These are phyloP conservation scores for Gymnodraco acuticeps DNA, from an alignment of 2,797 vertebrate genomes.

Conservation along the genomic window DNA sequence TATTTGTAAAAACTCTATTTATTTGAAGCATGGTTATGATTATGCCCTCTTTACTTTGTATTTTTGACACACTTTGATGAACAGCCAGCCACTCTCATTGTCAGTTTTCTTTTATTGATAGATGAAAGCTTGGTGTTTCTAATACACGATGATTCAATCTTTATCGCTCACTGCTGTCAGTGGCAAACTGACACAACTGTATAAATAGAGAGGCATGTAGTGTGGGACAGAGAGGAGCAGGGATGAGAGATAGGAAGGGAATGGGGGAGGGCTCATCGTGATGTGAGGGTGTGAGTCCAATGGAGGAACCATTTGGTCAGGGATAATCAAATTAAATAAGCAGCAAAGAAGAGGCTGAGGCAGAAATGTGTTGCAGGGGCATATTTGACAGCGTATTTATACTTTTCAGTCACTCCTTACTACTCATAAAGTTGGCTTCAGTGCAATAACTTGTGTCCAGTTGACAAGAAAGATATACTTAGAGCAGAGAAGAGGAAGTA, in stretches of 20 bases:
- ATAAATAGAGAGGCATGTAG: conserved; percentile 77
- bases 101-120: conserved; percentile 43
- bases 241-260: conserved; percentile 70
- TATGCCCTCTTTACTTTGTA: conserved; percentile 15
- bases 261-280: conserved; percentile 71
- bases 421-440: neutral
- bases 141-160: conserved; percentile 75
- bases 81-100: conserved; percentile 32
- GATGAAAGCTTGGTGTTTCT: conserved; percentile 62
- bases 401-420: conserved; percentile 7
- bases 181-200: conserved; percentile 78
- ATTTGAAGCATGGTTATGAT: conserved; percentile 28
- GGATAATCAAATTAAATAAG: conserved; percentile 59
- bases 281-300: conserved; percentile 75
- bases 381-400: conserved; percentile 8
- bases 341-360: conserved; percentile 42
- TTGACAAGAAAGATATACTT: conserved; percentile 34
- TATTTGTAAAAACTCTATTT: conserved; percentile 10
- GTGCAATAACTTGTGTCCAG: conserved; percentile 18
- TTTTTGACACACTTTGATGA: conserved; percentile 40
- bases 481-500: conserved; percentile 66
- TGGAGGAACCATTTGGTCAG: conserved; percentile 55
- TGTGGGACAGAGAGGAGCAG: conserved; percentile 75
- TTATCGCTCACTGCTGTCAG: conserved; percentile 73
- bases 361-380: conserved; percentile 17